Evolutionary conservation across 1,140 invertebrate species (phyloP), one percentile per base, ranked within the genome.

Genomic region (Liolophura sinensis): DNA sequence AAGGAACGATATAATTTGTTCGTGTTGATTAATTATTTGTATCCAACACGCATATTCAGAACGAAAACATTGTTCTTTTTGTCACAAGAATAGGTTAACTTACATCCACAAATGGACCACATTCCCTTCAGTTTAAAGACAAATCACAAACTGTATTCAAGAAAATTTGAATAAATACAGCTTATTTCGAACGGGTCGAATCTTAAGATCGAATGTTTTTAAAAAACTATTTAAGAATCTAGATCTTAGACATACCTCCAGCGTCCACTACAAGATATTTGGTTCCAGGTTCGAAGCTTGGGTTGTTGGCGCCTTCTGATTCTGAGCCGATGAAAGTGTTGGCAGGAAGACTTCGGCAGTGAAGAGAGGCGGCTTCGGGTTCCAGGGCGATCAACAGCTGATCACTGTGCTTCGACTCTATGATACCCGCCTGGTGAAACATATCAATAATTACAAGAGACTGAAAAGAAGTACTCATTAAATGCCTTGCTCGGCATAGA

Each of bases 211-310:
- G 3, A 40, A 40, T 40, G 31, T 5, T 40, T 40, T 40, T 40
- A 3, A 40, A 40, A 9, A 40, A 40, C 31, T 5, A 40, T 40
- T 9, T 9, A 3, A 40, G 31, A 40, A 40, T 9, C 9, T 40
- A 40, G 31, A 40, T 9, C 31, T 40, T 16, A 1, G 18, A 60
- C 61, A 51, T 69, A 81, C 79, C 79, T 69, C 79, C 79, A 49
- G 78, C 78, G 69, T 81, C 79, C 15, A 81, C 72, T 0, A 80
- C 78, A 0, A 81, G 52, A 59, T 81, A 81, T 67, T 81, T 81
- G 14, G 79, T 80, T 47, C 79, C 79, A 6, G 78, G 77, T 67
- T 80, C 79, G 70, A 81, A 81, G 14, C 65, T 76, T 12, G 78
- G 78, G 62, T 76, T 79, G 25, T 67, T 46, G 20, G 55, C 65